Evolutionary conservation across 30 jellyfish, hydroid and myxozoan genomes (phyloP).

Genomic region (Cassiopea xamachana): DNA sequence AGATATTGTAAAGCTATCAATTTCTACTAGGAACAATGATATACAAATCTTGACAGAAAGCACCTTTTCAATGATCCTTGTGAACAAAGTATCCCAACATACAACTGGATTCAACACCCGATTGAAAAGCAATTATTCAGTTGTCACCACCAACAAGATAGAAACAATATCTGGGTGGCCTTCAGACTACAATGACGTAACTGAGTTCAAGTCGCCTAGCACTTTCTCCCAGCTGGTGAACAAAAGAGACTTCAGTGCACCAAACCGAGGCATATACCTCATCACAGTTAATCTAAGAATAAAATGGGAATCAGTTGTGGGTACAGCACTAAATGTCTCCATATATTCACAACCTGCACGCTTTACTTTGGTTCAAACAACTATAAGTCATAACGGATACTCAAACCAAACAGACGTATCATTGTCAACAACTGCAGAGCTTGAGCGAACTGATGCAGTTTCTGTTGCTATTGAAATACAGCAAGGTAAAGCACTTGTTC

Average conservation of each 20-base stretch:
- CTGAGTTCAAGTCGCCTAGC: conserved; percentile 73
- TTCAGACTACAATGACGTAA: conserved; percentile 18
- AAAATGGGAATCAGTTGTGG: conserved; percentile 22
- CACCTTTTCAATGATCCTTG: conserved; percentile 52
- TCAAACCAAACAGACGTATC: conserved; percentile 21
- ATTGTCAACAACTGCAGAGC: conserved; percentile 44
- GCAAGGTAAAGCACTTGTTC: conserved; percentile 16
- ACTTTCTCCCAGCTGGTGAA: conserved; percentile 58
- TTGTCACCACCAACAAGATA: not conserved
- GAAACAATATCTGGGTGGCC: conserved; percentile 61
- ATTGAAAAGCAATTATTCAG: conserved; percentile 9
- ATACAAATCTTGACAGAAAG: conserved; percentile 38
- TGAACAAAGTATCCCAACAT: conserved; percentile 54
- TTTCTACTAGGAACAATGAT: not conserved
- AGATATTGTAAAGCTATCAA: conserved; percentile 17
- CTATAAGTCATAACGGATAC: conserved; percentile 6
- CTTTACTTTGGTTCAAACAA: conserved; percentile 21
- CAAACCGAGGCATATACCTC: conserved; percentile 47
- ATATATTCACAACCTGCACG: conserved; percentile 25
- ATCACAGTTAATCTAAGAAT: conserved; percentile 31
- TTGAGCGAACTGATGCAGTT: conserved; percentile 22
- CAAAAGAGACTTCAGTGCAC: conserved; percentile 67
- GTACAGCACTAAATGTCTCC: conserved; percentile 19
- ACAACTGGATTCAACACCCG: conserved; percentile 50
- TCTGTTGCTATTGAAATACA: conserved; percentile 39